Percentiles rank a stretch among this genome's conserved stretches.
Conservation (phyloP, 2,113 vertebrate genomes). For the Sinocyclocheilus anshuiensis region DNA sequence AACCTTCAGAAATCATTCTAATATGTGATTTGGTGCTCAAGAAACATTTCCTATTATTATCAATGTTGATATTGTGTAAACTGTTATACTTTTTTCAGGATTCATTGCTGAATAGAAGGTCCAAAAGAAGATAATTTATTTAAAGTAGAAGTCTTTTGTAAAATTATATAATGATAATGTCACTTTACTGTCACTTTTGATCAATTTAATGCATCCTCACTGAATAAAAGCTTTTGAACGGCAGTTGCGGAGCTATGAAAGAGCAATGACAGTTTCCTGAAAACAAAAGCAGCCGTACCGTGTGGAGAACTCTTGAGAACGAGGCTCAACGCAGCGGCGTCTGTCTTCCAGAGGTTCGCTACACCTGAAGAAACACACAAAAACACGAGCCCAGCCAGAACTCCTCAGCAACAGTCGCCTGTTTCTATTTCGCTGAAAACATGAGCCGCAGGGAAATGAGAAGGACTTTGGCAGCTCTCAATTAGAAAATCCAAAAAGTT, state of each 20-base stretch:
- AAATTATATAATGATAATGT: neutral
- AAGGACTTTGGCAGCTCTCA: conserved; percentile 35
- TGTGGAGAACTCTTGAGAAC: no score
- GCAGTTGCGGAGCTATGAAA: neutral
- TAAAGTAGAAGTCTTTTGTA: neutral
- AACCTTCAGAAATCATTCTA: neutral
- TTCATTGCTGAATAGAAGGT: neutral
- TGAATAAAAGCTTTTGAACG: neutral
- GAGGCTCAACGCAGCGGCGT: no score
- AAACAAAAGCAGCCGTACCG: no score
- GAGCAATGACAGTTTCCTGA: neutral
- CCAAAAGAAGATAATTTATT: neutral
- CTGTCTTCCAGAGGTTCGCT: conserved; percentile 7
- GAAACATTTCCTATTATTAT: neutral
- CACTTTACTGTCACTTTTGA: neutral
- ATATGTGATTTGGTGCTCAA: neutral
- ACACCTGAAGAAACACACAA: conserved; percentile 20
- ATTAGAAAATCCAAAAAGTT: neutral
- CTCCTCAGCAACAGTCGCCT: conserved; percentile 48
- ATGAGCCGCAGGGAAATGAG: conserved; percentile 27
- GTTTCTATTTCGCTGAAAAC: conserved; percentile 44
- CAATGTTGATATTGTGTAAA: neutral
- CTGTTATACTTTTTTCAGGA: neutral
- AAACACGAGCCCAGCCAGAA: conserved; percentile 16
- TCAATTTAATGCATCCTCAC: neutral